These are phyloP conservation scores for Gastrophryne carolinensis DNA, from an alignment of 2,797 vertebrate genomes.

Conservation along the genomic window DNA sequence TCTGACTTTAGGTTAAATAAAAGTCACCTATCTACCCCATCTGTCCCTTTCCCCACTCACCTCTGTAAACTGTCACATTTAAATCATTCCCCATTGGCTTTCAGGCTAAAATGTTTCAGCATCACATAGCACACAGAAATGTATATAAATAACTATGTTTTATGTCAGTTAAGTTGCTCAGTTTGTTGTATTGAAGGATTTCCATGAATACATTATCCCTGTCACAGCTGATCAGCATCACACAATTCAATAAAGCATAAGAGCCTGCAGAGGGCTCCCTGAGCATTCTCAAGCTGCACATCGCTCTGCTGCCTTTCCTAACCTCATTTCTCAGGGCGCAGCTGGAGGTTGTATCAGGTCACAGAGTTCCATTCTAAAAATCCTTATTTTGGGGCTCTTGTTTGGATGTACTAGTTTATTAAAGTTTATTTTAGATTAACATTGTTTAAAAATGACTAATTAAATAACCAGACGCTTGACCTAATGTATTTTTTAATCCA, in stretches of 20 bases:
- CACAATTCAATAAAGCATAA: not conserved
- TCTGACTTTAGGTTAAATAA: no score
- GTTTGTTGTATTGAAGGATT: not conserved
- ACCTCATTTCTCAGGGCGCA: conserved; percentile 67
- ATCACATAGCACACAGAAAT: no score
- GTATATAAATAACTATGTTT: no score
- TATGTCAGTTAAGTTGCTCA: not conserved
- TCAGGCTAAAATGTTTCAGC: no score
- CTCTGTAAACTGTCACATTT: no score
- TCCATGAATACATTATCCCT: not conserved
- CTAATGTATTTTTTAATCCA: not conserved
- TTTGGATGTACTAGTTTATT: conserved; percentile 37
- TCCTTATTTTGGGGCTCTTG: conserved; percentile 58
- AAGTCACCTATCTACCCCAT: no score
- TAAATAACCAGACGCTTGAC: no score
- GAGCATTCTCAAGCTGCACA: conserved; percentile 57
- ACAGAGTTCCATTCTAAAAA: conserved; percentile 76
- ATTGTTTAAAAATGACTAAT: not conserved
- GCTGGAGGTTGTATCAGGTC: conserved; percentile 83
- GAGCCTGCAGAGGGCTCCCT: conserved; percentile 76
- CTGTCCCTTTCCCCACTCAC: no score
- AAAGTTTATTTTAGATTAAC: conserved; percentile 13
- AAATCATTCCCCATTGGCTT: no score
- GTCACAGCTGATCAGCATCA: conserved; percentile 1
- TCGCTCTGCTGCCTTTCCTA: conserved; percentile 51